Evolutionary conservation across 30 jellyfish, hydroid and myxozoan genomes (phyloP), one percentile per base, ranked within the genome.

Genomic region (Aurelia coerulea): DNA sequence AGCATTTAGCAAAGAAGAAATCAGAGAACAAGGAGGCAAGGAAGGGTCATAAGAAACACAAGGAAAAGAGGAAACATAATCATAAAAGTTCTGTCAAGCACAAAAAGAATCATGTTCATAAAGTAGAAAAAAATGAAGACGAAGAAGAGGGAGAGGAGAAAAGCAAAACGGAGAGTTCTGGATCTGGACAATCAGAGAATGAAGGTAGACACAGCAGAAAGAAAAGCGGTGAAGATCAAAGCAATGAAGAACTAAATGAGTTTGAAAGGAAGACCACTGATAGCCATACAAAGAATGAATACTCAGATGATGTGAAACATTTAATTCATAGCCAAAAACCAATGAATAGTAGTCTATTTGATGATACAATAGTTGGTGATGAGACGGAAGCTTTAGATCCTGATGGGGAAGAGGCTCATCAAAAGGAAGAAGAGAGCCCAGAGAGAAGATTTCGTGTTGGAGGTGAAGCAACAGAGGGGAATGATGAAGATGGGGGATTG

Each of bases 341-440:
- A 54, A 56, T 53, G 76, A 84, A 84, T 39, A 84, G 93, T 42
- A 84, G 86, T n/a, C 23, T 84, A 64, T 84, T 84, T 74, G 93
- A 84, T 64, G 93, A 84, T 29, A 73, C 87, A 0, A 65, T 73
- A 2, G 93, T 84, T 72, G 93, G 93, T 8, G 67, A 78, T 49
- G 93, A 86, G 18, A 53, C 54, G 34, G 80, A 69, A 18, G 65
- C 42, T 17, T 31, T 29, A 2, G 85, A 86, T 4, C 95, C 87
- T 35, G 95, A 86, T 34, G 81, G 80, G n/a, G 63, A 11, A 16
- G 82, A 66, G 10, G 42, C 88, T 14, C 10, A 46, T 7, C 37
- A 6, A 3, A 86, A 52, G 35, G 79, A 56, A 32, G 93, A 41
- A 8, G 52, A 8, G 10, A 84, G 33, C 33, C 31, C 59, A 9